These are phyloP conservation scores for Drosophila tropicalis DNA, from an alignment of 1,140 invertebrate species.

Conservation along the genomic window DNA sequence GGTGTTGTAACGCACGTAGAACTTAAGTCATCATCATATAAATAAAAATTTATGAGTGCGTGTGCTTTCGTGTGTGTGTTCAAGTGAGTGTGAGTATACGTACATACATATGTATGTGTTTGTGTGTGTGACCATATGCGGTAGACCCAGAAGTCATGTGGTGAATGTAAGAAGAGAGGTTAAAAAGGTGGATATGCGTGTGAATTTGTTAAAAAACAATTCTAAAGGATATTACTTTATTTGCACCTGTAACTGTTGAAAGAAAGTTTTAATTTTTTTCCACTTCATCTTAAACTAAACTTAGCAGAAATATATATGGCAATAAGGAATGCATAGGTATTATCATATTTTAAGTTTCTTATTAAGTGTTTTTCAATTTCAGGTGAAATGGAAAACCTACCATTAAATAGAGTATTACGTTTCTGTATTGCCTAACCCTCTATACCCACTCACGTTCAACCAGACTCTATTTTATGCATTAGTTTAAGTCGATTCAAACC, in stretches of 20 bases:
- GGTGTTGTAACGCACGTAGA: constrained; percentile 71
- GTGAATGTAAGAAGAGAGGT: constrained; percentile 14
- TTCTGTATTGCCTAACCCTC: too few relatives aligned
- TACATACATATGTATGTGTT: constrained; percentile 34
- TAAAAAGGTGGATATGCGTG: constrained; percentile 23
- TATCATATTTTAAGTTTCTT: too few relatives aligned
- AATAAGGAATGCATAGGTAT: too few relatives aligned
- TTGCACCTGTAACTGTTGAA: constrained; percentile 49
- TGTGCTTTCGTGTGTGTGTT: constrained; percentile 20
- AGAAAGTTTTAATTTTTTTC: constrained; percentile 12
- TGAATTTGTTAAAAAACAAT: constrained; percentile 31
- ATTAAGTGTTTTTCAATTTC: too few relatives aligned
- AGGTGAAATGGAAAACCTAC: too few relatives aligned
- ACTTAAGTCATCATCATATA: constrained; percentile 81
- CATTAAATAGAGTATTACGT: too few relatives aligned
- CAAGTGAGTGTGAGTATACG: constrained; percentile 24
- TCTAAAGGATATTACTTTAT: constrained; percentile 42
- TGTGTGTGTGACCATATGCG: constrained; percentile 29
- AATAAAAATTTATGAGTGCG: constrained; percentile 75
- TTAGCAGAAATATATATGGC: too few relatives aligned
- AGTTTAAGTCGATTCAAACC: too few relatives aligned
- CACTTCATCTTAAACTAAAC: not conserved
- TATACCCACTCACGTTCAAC: too few relatives aligned
- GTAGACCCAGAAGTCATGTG: constrained; percentile 49
- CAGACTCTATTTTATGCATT: too few relatives aligned